Evolutionary conservation across 37 sponge, comb jelly and placozoan species (phyloP).

Genomic region (Spongilla lacustris): DNA sequence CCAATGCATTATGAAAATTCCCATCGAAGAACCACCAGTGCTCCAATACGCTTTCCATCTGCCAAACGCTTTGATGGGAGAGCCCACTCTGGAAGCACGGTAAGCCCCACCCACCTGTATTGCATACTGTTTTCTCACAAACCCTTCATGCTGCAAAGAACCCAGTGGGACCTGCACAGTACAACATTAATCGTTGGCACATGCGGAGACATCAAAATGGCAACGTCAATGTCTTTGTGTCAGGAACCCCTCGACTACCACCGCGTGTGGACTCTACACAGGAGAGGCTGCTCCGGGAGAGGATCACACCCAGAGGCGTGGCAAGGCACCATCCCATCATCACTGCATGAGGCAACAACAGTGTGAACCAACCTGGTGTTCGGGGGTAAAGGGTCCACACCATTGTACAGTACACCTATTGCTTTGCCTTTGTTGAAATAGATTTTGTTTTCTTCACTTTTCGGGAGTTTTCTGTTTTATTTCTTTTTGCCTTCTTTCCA

Average conservation of each 20-base stretch:
- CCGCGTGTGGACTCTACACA: slow-evolving; percentile 59
- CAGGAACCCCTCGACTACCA: slow-evolving; percentile 70
- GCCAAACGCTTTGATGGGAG: slow-evolving; percentile 35
- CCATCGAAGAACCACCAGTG: slow-evolving; percentile 11
- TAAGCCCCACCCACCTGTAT: neutral
- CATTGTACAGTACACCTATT: neutral
- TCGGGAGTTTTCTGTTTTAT: neutral
- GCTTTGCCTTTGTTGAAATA: neutral
- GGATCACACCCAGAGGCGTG: slow-evolving; percentile 53
- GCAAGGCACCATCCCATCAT: neutral
- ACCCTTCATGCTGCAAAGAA: slow-evolving; percentile 31
- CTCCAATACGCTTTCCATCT: slow-evolving; percentile 56
- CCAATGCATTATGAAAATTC: slow-evolving; percentile 61
- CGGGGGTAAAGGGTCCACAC: neutral
- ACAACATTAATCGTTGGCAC: slow-evolving; percentile 71
- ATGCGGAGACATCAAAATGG: slow-evolving; percentile 59
- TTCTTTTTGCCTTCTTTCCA: neutral
- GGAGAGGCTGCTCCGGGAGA: slow-evolving; percentile 75
- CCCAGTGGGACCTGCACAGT: slow-evolving; percentile 85
- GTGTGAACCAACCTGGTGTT: neutral
- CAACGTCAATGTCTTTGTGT: slow-evolving; percentile 66
- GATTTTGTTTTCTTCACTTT: neutral
- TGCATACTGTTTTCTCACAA: neutral
- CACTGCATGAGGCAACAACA: neutral
- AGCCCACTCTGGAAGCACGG: slow-evolving; percentile 31